Evolutionary conservation across 2,113 vertebrate species (phyloP).

Genomic region (Stegastes partitus): DNA sequence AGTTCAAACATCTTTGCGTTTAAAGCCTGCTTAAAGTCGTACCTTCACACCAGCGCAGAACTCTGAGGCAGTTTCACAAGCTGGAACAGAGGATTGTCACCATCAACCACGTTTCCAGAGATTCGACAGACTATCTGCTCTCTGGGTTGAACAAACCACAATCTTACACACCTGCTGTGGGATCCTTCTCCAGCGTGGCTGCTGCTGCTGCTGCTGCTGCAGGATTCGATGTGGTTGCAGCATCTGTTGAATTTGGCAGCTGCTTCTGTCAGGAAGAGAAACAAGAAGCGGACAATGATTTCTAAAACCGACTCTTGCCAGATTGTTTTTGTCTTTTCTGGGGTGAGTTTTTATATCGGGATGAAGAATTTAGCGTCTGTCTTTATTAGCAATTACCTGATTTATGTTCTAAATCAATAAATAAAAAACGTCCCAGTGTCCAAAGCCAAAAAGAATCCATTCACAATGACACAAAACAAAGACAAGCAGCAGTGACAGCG

Average conservation of each 20-base stretch:
- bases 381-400: no score
- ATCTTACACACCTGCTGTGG: not conserved
- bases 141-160: not conserved
- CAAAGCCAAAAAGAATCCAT: no score
- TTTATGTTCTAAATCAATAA: no score
- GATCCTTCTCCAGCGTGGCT: fast-evolving
- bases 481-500: no score
- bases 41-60: slow-evolving; percentile 14
- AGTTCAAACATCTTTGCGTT: no score
- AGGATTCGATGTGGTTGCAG: not conserved
- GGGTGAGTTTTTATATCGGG: no score
- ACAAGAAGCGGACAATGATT: not conserved
- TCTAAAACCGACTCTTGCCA: fast-evolving
- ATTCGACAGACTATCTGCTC: not conserved
- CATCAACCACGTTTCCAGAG: not conserved
- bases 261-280: not conserved
- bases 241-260: not conserved
- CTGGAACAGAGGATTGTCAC: not conserved
- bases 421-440: no score
- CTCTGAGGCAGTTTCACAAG: not conserved
- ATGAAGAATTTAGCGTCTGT: no score
- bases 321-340: not conserved
- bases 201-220: not conserved
- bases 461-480: no score
- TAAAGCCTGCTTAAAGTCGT: no score